phyloP scores from a whole-genome alignment of 2,888 invertebrate species.

The Ditula angustiorana region DNA sequence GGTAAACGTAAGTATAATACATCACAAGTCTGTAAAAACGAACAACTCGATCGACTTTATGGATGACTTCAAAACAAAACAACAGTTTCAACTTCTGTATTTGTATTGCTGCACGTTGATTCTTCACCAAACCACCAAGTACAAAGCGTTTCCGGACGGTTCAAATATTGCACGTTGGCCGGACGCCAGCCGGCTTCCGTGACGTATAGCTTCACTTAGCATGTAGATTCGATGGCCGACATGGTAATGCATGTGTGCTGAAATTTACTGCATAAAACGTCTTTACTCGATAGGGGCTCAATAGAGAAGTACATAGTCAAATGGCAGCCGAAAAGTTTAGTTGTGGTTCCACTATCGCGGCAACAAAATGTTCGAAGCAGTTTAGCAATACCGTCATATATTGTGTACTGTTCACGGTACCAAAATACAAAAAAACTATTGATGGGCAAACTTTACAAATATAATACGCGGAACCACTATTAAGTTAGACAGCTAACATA shows the following conservation, averaged over 20 bases:
- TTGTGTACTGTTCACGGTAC: too few species aligned
- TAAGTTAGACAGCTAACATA: neutral
- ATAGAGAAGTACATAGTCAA: neutral
- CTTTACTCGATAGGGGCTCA: neutral
- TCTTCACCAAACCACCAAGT: conserved; percentile 8
- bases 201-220: conserved; percentile 36
- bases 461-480: neutral
- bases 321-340: neutral
- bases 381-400: too few species aligned
- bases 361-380: too few species aligned
- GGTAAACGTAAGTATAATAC: too few species aligned
- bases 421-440: neutral
- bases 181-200: conserved; percentile 21
- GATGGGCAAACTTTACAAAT: neutral
- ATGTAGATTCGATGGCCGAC: conserved; percentile 22
- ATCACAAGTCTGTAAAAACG: too few species aligned
- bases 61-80: too few species aligned
- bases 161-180: conserved; percentile 35
- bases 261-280: conserved; percentile 12
- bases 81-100: conserved; percentile 6
- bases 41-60: too few species aligned
- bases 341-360: neutral
- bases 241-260: conserved; percentile 20
- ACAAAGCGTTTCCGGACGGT: conserved; percentile 5
- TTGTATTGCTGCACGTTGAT: neutral